These are phyloP conservation scores for Drosophila algonquin DNA, from an alignment of 2,888 invertebrate genomes.

Conservation along the genomic window DNA sequence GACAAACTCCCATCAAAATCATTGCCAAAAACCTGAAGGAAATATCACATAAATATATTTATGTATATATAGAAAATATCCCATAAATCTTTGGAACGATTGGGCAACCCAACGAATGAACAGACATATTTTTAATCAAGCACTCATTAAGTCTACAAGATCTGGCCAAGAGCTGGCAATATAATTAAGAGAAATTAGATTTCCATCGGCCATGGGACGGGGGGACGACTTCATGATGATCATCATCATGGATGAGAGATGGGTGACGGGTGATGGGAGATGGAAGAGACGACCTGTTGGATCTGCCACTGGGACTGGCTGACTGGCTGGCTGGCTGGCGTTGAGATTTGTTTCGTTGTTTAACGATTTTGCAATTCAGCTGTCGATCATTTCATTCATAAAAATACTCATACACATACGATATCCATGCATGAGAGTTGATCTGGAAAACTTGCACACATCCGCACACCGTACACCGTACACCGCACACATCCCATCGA, in stretches of 20 bases:
- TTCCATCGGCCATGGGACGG: conserved; percentile 68
- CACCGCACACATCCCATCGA: not conserved
- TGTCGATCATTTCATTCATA: conserved; percentile 82
- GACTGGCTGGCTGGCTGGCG: no score
- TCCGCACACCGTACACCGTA: conserved; percentile 66
- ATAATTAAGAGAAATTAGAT: conserved; percentile 82
- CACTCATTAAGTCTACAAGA: conserved; percentile 76
- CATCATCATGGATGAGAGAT: conserved; percentile 3
- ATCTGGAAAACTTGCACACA: conserved; percentile 76
- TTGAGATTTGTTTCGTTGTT: conserved; percentile 60
- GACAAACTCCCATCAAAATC: conserved; percentile 37
- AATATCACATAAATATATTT: conserved; percentile 50
- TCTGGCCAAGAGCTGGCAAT: conserved; percentile 69
- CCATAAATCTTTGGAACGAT: conserved; percentile 59
- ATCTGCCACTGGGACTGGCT: conserved; percentile 46
- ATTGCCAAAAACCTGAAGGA: conserved; percentile 45
- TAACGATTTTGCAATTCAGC: conserved; percentile 81
- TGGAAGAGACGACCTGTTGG: conserved; percentile 67
- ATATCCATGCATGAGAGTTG: conserved; percentile 40
- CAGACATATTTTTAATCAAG: conserved; percentile 70
- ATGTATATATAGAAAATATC: conserved; percentile 17
- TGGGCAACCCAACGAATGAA: conserved; percentile 32
- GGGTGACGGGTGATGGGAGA: conserved; percentile 31
- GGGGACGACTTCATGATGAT: conserved; percentile 25
- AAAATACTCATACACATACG: conserved; percentile 57